Evolutionary conservation across 2,888 invertebrate species (phyloP).

Genomic region (Unio delphinus): DNA sequence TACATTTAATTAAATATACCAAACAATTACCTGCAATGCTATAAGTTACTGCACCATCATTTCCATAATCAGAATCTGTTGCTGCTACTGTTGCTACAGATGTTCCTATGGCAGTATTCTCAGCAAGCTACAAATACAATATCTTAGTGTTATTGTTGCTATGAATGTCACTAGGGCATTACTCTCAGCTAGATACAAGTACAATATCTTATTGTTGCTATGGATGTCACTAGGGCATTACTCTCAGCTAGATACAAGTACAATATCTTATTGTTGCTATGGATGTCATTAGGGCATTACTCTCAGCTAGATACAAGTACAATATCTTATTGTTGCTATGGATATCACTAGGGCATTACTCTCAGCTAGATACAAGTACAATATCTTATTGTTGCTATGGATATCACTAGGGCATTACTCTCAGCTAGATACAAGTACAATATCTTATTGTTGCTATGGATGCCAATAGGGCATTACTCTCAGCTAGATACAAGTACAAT

Average conservation of each 20-base stretch:
- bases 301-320: no score
- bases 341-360: no score
- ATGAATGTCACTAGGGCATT: no score
- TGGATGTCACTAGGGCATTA: no score
- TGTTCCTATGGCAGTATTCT: conserved; percentile 35
- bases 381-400: conserved; percentile 39
- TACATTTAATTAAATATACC: neutral
- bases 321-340: no score
- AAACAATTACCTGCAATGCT: conserved; percentile 36
- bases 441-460: conserved; percentile 29
- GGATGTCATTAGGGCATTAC: no score
- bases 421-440: conserved; percentile 34
- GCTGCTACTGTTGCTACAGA: conserved; percentile 44
- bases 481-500: conserved; percentile 27
- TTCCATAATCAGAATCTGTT: conserved; percentile 52
- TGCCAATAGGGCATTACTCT: conserved; percentile 34
- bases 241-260: conserved; percentile 17
- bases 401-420: conserved; percentile 27
- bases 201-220: no score
- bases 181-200: no score
- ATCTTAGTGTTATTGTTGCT: neutral
- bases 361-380: no score
- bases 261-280: neutral
- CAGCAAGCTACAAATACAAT: conserved; percentile 28
- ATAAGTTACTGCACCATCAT: conserved; percentile 42